phyloP scores from a whole-genome alignment of 2,797 vertebrate genomes.

The Pristis pectinata region DNA sequence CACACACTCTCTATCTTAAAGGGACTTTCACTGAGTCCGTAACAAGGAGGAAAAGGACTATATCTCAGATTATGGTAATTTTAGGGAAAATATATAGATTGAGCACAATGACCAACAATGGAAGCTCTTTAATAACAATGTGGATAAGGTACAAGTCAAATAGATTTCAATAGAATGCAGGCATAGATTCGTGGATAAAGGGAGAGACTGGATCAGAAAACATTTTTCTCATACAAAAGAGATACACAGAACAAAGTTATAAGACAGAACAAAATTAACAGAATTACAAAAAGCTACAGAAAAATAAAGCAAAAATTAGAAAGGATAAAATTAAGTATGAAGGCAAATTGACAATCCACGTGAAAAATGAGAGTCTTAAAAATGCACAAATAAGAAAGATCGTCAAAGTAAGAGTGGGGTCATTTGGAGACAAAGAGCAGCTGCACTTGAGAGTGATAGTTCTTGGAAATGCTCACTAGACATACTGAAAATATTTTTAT shows the following conservation, averaged over 20 bases:
- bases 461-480: not conserved
- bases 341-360: not conserved
- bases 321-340: not conserved
- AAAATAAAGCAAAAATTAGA: not conserved
- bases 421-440: not conserved
- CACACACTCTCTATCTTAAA: no score
- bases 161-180: not conserved
- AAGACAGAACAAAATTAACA: not conserved
- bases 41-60: not conserved
- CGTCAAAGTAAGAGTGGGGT: not conserved
- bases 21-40: no score
- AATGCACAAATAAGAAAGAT: not conserved
- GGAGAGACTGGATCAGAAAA: not conserved
- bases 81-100: not conserved
- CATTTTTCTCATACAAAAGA: not conserved
- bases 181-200: not conserved
- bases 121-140: not conserved
- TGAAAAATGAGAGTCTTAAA: not conserved
- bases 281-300: not conserved
- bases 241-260: not conserved
- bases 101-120: not conserved
- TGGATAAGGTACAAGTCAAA: not conserved
- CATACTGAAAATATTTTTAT: not conserved
- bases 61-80: not conserved
- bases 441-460: not conserved